Evolutionary conservation across 1,140 invertebrate species (phyloP).

Genomic region (Phymastichus coffea): DNA sequence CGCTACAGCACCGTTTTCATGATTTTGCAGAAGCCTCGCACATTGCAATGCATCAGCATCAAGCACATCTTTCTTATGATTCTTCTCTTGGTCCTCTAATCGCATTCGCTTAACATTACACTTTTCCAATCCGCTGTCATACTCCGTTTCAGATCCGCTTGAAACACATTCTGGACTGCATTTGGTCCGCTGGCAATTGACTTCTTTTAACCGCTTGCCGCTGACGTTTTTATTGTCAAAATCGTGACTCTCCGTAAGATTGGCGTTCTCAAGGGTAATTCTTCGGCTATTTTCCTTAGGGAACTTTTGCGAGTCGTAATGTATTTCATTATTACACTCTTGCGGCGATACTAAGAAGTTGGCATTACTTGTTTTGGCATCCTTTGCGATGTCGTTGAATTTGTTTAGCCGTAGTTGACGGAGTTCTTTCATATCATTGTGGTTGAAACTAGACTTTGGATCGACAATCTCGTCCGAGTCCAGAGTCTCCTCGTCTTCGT

Average conservation of each 20-base stretch:
- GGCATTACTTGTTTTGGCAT: slow-evolving; percentile 66
- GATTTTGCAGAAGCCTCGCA: slow-evolving; percentile 34
- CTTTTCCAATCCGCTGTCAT: slow-evolving; percentile 46
- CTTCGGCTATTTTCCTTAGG: slow-evolving; percentile 52
- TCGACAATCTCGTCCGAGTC: slow-evolving; percentile 47
- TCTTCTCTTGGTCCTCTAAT: slow-evolving; percentile 56
- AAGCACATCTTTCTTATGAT: slow-evolving; percentile 42
- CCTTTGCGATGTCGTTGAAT: slow-evolving; percentile 62
- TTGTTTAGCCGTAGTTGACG: slow-evolving; percentile 35
- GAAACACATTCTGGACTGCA: slow-evolving; percentile 35
- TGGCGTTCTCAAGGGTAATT: slow-evolving; percentile 51
- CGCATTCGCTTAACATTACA: slow-evolving; percentile 56
- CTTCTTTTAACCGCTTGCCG: slow-evolving; percentile 57
- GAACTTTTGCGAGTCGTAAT: slow-evolving; percentile 67
- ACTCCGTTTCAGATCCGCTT: slow-evolving; percentile 46
- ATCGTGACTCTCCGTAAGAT: slow-evolving; percentile 53
- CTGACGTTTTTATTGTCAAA: slow-evolving; percentile 53
- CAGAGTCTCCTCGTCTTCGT: slow-evolving; percentile 46
- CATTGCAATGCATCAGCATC: slow-evolving; percentile 37
- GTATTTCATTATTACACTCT: slow-evolving; percentile 59
- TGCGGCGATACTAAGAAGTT: slow-evolving; percentile 62
- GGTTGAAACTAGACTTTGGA: slow-evolving; percentile 46
- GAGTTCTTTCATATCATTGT: slow-evolving; percentile 43
- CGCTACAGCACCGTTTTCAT: slow-evolving; percentile 46
- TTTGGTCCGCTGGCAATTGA: slow-evolving; percentile 51